These are phyloP conservation scores for Macrotis lagotis DNA, from an alignment of 2,113 vertebrate genomes.

Conservation along the genomic window DNA sequence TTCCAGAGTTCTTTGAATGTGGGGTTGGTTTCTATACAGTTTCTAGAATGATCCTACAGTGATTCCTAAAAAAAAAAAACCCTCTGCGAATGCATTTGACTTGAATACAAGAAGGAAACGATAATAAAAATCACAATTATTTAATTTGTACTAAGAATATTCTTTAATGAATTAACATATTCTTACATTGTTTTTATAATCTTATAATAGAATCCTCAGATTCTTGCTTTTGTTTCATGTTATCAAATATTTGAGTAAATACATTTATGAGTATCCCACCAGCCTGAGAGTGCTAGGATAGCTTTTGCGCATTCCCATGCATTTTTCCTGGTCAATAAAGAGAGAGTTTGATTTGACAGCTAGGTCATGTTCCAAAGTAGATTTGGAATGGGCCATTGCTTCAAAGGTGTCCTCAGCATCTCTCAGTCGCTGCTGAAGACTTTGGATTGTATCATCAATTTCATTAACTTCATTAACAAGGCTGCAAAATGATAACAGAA, in stretches of 20 bases:
- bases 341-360: slow-evolving; percentile 93
- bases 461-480: slow-evolving; percentile 91
- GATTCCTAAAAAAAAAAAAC: no score
- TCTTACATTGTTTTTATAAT: not conserved
- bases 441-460: slow-evolving; percentile 90
- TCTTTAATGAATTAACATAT: slow-evolving; percentile 56
- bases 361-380: slow-evolving; percentile 91
- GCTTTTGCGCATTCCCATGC: slow-evolving; percentile 94
- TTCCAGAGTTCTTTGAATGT: not conserved
- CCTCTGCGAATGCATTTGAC: not conserved
- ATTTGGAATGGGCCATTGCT: slow-evolving; percentile 88
- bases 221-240: rapidly evolving
- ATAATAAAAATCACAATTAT: not conserved
- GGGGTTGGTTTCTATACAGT: not conserved
- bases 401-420: slow-evolving; percentile 91
- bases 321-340: slow-evolving; percentile 96
- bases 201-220: not conserved
- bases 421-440: slow-evolving; percentile 88
- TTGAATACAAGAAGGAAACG: not conserved
- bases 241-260: rapidly evolving
- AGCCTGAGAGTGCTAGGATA: slow-evolving; percentile 91
- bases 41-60: no score
- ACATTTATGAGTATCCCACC: slow-evolving; percentile 86
- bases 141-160: slow-evolving; percentile 15
- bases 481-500: slow-evolving; percentile 76